These are phyloP conservation scores for Pardalotus punctatus DNA, from an alignment of 2,113 vertebrate genomes.

Conservation along the genomic window DNA sequence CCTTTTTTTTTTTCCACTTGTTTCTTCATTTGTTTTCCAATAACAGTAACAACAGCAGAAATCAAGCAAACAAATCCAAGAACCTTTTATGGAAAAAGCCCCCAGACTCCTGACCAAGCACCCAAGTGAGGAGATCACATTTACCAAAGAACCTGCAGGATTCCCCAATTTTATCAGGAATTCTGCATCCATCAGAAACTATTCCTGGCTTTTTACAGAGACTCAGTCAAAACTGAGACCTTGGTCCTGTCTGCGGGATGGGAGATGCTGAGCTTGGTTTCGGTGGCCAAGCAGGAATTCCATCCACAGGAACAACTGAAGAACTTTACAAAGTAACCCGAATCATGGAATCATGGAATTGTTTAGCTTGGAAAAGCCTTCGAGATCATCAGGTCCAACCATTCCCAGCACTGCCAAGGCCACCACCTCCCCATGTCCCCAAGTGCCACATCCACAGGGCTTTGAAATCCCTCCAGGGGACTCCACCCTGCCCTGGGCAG, in stretches of 20 bases:
- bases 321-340: background rate
- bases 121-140: background rate
- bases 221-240: background rate
- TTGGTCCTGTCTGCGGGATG: background rate
- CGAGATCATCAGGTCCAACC: rapidly evolving
- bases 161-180: background rate
- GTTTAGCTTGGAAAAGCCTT: background rate
- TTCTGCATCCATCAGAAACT: background rate
- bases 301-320: background rate
- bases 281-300: background rate
- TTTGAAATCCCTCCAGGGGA: background rate
- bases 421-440: background rate
- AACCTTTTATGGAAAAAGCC: background rate
- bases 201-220: rapidly evolving
- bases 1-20: rapidly evolving
- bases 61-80: background rate
- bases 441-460: rapidly evolving
- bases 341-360: background rate
- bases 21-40: background rate
- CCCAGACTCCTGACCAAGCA: background rate
- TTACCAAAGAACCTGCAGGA: background rate
- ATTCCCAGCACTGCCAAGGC: background rate
- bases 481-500: background rate
- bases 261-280: background rate
- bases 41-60: background rate